Evolutionary conservation across 2,113 vertebrate species (phyloP), one percentile per base, ranked within the genome.

Genomic region (Aviceda subcristata): DNA sequence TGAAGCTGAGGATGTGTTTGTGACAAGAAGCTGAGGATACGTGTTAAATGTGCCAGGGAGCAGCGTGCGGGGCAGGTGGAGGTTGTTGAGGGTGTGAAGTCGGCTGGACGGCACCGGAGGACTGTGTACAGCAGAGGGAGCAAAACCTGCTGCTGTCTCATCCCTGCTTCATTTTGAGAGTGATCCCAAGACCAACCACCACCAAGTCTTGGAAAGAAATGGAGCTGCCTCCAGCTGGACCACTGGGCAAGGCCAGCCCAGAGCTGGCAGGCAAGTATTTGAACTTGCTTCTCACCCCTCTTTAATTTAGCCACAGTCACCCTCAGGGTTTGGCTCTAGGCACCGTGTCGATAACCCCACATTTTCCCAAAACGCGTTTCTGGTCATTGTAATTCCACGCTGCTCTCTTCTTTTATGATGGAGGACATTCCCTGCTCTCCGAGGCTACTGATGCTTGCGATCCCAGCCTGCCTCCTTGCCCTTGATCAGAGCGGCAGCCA

Each of bases 111-210:
- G 77, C 66, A 66, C 85, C 88, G 66, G 62, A 88, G 53, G 69
- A 72, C 45, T 94, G 27, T 19, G 92, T 93, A 96, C 96, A 97
- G 96, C 96, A 97, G 96, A 95, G 96, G 96, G 96, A 97, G 96
- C 94, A 96, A 95, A 94, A 91, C 77, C 87, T 76, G 84, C 67
- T 93, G 77, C 77, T 2, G 1, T 51, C 71, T 92, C 64, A 21
- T 72, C 17, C 13, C 38, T 62, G 48, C 57, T 86, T 96, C 74
- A 48, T 91, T 87, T 94, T 68, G 81, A 87, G 38, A 51, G 57
- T 32, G 53, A 93, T 86, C 39, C 24, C 15, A 45, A 64, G 12
- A 72, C 43, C 36, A 71, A 15, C 34, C 56, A 48, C 12, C 36
- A 18, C 66, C 45, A 14, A 60, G 62, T 53, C 48, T 32, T 53